Evolutionary conservation across 2,888 invertebrate species (phyloP).

Genomic region (Macrophya annulata): DNA sequence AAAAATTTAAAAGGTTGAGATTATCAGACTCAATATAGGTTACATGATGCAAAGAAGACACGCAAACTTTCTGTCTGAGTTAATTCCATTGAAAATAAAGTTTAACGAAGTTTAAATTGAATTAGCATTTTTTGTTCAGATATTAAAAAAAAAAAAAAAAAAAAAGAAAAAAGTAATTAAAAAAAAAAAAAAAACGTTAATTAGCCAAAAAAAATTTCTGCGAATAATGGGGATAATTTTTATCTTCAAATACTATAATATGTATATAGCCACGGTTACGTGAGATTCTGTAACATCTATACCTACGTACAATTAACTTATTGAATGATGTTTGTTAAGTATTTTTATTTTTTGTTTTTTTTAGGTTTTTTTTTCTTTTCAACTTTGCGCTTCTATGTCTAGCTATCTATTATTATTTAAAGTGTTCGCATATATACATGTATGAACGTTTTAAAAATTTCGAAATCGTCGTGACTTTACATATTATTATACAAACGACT

Average conservation of each 20-base stretch:
- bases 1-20: constrained; percentile 16
- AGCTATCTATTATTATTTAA: constrained; percentile 23
- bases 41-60: background rate
- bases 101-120: background rate
- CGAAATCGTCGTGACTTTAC: background rate
- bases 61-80: background rate
- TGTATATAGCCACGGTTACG: background rate
- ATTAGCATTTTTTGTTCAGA: too few relatives aligned
- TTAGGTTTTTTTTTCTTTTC: background rate
- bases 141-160: background rate
- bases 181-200: background rate
- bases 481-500: background rate
- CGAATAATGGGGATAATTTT: background rate
- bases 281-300: background rate
- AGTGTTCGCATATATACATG: background rate
- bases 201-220: background rate
- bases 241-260: background rate
- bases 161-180: background rate
- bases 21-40: constrained; percentile 24
- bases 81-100: background rate
- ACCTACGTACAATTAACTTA: constrained; percentile 5
- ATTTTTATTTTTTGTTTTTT: background rate
- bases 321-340: background rate
- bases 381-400: constrained; percentile 12
- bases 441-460: background rate